phyloP scores from a whole-genome alignment of 2,113 vertebrate genomes.

The Nesospiza acunhae region DNA sequence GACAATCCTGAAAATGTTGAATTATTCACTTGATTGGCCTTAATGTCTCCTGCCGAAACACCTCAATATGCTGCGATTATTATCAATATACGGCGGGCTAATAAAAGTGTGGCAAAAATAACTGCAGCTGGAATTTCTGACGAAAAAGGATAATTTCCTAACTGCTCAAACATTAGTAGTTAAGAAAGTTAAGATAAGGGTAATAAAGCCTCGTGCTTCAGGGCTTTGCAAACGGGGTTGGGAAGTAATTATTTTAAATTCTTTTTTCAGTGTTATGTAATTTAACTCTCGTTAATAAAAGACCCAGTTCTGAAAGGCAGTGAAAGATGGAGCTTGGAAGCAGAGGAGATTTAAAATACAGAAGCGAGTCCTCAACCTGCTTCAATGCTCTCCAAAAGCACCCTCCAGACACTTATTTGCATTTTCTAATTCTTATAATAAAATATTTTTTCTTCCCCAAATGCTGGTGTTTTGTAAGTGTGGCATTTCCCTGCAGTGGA shows the following conservation, averaged over 20 bases:
- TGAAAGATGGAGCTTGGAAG: slow-evolving; percentile 30
- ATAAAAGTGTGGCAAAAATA: slow-evolving; percentile 32
- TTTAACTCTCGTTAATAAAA: slow-evolving; percentile 64
- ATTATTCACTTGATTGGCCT: slow-evolving; percentile 73
- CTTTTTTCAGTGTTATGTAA: slow-evolving; percentile 36
- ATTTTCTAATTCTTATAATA: background rate
- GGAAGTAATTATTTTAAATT: slow-evolving; percentile 64
- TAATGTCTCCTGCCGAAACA: slow-evolving; percentile 44
- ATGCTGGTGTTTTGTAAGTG: background rate
- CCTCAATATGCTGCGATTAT: slow-evolving; percentile 48
- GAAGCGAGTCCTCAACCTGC: background rate
- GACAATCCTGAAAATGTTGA: slow-evolving; percentile 57
- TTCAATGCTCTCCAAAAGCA: background rate
- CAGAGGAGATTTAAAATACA: background rate
- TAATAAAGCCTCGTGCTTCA: slow-evolving; percentile 57
- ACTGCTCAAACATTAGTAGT: slow-evolving; percentile 47
- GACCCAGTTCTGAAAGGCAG: slow-evolving; percentile 35
- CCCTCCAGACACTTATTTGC: background rate
- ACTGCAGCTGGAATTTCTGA: slow-evolving; percentile 27
- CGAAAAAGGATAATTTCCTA: background rate
- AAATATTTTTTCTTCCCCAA: background rate
- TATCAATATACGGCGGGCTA: slow-evolving; percentile 25
- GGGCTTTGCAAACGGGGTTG: slow-evolving; percentile 46
- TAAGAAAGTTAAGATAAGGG: slow-evolving; percentile 68
- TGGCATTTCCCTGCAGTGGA: background rate